Percentiles rank a stretch among this genome's conserved stretches.
Evolutionary conservation across 2,888 invertebrate genomes (phyloP).

Genomic region (Laothoe populi): DNA sequence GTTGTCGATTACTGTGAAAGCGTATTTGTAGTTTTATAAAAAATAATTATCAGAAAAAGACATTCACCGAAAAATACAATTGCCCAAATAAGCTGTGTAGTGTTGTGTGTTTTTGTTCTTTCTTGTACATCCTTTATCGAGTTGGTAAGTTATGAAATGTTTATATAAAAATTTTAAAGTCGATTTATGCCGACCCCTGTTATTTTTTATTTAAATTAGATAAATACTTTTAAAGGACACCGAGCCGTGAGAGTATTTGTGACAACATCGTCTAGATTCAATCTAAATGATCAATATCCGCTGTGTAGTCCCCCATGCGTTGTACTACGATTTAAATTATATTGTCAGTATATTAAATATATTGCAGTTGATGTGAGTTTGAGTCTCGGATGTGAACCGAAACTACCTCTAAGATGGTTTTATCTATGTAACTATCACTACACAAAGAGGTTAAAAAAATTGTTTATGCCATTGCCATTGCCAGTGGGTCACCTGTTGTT

Average conservation of each 20-base stretch:
- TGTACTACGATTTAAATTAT: slow-evolving; percentile 15
- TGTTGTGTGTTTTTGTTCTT: neutral
- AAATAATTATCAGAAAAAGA: too few relatives aligned
- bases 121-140: neutral
- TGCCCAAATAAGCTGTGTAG: neutral
- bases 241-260: neutral
- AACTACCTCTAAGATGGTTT: neutral
- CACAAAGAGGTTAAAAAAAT: too few relatives aligned
- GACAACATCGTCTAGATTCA: slow-evolving; percentile 39
- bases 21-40: too few relatives aligned
- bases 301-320: slow-evolving; percentile 37
- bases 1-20: slow-evolving; percentile 4
- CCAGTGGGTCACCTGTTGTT: too few relatives aligned
- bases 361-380: slow-evolving; percentile 11
- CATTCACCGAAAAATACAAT: neutral
- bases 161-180: neutral
- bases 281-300: slow-evolving; percentile 61
- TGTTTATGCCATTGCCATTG: too few relatives aligned
- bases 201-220: neutral
- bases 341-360: slow-evolving; percentile 6
- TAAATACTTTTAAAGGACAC: neutral
- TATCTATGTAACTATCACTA: neutral
- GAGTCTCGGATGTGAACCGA: neutral
- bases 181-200: neutral
- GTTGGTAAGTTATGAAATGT: slow-evolving; percentile 7